Percentiles rank a stretch among this genome's conserved stretches.
Conservation (phyloP, 2,113 vertebrate species). For the Centropus unirufus region DNA sequence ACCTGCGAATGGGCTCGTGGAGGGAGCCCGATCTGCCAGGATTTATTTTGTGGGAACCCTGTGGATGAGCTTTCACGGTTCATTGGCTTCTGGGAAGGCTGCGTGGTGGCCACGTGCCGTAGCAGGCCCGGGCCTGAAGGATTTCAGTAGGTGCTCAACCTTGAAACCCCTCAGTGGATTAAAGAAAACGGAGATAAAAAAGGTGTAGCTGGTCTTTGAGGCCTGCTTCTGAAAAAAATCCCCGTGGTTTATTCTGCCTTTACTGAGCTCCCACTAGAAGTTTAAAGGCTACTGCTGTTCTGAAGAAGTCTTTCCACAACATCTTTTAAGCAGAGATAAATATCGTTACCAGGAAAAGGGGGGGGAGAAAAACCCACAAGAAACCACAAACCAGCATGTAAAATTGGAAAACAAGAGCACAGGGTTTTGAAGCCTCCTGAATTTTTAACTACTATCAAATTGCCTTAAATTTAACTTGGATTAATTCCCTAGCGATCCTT, state of each 20-base stretch:
- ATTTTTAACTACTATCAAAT: constrained; percentile 72
- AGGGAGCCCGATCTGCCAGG: not conserved
- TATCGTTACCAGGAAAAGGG: not conserved
- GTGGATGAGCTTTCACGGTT: constrained; percentile 1
- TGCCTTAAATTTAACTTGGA: constrained; percentile 70
- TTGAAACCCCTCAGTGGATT: not conserved
- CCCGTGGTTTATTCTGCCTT: not conserved
- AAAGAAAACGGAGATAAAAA: not conserved
- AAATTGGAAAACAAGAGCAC: constrained; percentile 28
- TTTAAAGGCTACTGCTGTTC: not conserved
- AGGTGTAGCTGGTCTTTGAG: fast-evolving
- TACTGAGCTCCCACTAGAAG: not conserved
- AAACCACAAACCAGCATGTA: constrained; percentile 30
- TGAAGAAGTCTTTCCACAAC: not conserved
- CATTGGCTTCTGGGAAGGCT: constrained; percentile 37
- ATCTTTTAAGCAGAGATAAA: constrained; percentile 6
- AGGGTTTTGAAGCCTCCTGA: constrained; percentile 61
- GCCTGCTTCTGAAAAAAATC: not conserved
- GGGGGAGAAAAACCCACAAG: not conserved
- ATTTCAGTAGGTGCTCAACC: not conserved
- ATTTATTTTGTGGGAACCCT: not conserved
- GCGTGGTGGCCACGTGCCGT: not conserved
- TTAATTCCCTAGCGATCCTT: constrained; percentile 61
- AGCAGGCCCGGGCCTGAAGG: not conserved
- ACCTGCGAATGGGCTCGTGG: not conserved